Conservation (phyloP, 2,113 vertebrate genomes). For the Pipra filicauda region DNA sequence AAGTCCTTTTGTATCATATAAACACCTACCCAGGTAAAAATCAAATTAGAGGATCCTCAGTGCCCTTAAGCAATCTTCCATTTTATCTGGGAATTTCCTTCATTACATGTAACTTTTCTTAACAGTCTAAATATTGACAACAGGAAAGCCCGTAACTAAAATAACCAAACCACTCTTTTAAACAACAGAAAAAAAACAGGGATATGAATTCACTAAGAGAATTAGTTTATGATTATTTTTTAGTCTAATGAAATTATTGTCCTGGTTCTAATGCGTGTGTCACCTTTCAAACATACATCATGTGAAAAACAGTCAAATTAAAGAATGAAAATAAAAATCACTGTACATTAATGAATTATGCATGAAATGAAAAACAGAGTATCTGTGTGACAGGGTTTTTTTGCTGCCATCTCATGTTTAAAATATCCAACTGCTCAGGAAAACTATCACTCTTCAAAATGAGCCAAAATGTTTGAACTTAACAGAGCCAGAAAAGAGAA, state of each 20-base stretch:
- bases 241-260: neutral
- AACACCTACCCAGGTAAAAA: neutral
- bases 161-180: neutral
- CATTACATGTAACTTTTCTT: neutral
- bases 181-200: neutral
- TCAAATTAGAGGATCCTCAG: neutral
- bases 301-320: neutral
- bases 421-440: neutral
- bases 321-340: conserved; percentile 1
- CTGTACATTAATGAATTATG: conserved; percentile 24
- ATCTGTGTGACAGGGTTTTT: conserved; percentile 6
- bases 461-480: neutral
- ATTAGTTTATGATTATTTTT: neutral
- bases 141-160: neutral
- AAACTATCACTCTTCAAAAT: neutral
- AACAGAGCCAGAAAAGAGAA: neutral
- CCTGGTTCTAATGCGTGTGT: neutral
- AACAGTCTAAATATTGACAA: neutral
- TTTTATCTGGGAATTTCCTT: neutral
- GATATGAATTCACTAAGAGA: neutral
- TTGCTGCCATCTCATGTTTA: neutral
- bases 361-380: conserved; percentile 15
- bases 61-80: neutral
- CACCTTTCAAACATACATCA: neutral
- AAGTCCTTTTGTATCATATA: neutral